Evolutionary conservation across 2,797 vertebrate genomes (phyloP).

Genomic region (Buceros bicornis): DNA sequence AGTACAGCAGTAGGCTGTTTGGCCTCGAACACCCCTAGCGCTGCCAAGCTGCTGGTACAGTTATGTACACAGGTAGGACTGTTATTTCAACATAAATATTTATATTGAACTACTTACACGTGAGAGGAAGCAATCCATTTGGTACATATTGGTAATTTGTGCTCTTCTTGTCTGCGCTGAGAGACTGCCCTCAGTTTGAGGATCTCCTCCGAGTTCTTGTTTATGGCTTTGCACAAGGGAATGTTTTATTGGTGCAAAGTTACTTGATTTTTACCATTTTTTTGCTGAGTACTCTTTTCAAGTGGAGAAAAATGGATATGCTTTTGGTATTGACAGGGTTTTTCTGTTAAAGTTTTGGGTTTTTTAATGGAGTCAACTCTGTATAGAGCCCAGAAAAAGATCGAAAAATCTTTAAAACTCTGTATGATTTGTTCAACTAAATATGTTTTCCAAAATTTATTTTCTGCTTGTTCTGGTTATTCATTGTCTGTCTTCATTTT

Average conservation of each 20-base stretch:
- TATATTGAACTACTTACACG: background rate
- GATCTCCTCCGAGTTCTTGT: background rate
- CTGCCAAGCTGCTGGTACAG: conserved; percentile 95
- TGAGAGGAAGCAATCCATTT: background rate
- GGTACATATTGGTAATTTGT: background rate
- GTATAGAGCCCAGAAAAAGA: background rate
- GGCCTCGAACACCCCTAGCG: conserved; percentile 94
- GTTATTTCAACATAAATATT: background rate
- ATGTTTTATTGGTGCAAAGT: background rate
- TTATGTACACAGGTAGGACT: conserved; percentile 91
- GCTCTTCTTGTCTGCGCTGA: background rate
- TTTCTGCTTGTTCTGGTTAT: background rate
- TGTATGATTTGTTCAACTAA: background rate
- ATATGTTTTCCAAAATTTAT: background rate
- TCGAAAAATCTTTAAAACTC: background rate
- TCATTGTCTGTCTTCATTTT: conserved; percentile 29
- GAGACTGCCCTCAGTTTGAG: background rate
- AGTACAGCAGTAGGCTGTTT: conserved; percentile 97
- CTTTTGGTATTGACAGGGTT: background rate
- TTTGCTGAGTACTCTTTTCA: background rate
- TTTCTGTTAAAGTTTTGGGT: background rate
- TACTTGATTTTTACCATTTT: background rate
- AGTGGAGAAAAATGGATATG: background rate
- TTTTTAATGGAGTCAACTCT: background rate
- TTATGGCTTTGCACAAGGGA: background rate